phyloP scores from a whole-genome alignment of 2,113 vertebrate genomes.

The Rostratula benghalensis region DNA sequence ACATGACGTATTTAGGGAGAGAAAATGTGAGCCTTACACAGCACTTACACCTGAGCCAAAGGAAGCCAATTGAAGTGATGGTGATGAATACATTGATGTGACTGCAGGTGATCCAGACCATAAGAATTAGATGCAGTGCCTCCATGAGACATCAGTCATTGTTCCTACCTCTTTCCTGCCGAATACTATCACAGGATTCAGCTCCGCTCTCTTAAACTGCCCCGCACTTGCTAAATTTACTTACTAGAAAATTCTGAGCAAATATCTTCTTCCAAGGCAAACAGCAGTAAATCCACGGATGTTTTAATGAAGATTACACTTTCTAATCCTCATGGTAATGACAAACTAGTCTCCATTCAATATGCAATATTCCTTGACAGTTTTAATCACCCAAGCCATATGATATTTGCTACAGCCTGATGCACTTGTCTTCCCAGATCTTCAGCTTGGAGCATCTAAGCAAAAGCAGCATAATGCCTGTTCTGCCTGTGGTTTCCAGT shows the following conservation, averaged over 20 bases:
- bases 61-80: background rate
- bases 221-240: conserved; percentile 4
- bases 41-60: background rate
- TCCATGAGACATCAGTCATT: background rate
- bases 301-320: conserved; percentile 26
- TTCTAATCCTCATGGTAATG: conserved; percentile 16
- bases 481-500: background rate
- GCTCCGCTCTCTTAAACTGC: background rate
- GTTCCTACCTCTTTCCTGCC: background rate
- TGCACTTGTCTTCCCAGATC: background rate
- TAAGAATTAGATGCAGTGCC: background rate
- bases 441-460: background rate
- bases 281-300: conserved; percentile 20
- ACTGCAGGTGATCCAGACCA: background rate
- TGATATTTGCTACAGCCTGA: background rate
- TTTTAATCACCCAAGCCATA: conserved; percentile 19
- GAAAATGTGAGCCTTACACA: background rate
- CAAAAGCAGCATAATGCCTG: background rate
- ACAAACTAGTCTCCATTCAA: background rate
- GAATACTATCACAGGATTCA: background rate
- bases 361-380: conserved; percentile 36
- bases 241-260: conserved; percentile 5
- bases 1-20: background rate
- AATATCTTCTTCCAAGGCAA: background rate
- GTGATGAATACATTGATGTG: conserved; percentile 3